Conservation (phyloP, 2,113 vertebrate genomes). For the Rhea pennata region DNA sequence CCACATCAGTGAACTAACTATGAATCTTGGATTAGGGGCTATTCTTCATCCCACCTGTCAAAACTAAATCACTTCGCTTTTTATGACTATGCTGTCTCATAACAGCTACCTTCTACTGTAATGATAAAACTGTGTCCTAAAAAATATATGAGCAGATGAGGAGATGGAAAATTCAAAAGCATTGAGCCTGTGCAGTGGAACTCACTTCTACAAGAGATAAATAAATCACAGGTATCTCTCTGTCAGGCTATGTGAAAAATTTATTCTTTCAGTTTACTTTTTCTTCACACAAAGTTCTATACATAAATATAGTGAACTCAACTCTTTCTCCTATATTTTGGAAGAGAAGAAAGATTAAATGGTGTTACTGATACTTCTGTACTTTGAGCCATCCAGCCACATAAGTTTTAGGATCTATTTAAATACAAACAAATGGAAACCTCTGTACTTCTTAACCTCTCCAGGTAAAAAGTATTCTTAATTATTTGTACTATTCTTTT, state of each 20-base stretch:
- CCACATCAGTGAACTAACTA: not conserved
- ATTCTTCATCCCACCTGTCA: not conserved
- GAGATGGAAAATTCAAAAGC: constrained; percentile 17
- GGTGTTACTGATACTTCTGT: not conserved
- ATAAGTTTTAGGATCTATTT: not conserved
- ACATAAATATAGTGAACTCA: not conserved
- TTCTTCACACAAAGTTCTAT: not conserved
- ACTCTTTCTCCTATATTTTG: not conserved
- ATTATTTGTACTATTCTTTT: not conserved
- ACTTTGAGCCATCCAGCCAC: not conserved
- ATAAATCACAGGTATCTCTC: not conserved
- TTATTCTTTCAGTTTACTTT: not conserved
- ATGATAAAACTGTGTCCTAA: not conserved
- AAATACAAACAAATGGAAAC: not conserved
- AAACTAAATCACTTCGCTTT: not conserved
- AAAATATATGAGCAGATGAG: not conserved
- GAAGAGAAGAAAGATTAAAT: not conserved
- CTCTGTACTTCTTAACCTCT: not conserved
- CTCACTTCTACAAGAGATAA: not conserved
- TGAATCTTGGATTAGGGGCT: not conserved
- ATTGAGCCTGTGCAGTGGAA: not conserved
- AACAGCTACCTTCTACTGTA: not conserved
- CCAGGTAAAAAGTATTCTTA: not conserved
- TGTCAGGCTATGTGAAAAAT: constrained; percentile 9
- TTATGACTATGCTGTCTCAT: not conserved